These are phyloP conservation scores for Hippolais icterina DNA, from an alignment of 2,113 vertebrate species.

Conservation along the genomic window DNA sequence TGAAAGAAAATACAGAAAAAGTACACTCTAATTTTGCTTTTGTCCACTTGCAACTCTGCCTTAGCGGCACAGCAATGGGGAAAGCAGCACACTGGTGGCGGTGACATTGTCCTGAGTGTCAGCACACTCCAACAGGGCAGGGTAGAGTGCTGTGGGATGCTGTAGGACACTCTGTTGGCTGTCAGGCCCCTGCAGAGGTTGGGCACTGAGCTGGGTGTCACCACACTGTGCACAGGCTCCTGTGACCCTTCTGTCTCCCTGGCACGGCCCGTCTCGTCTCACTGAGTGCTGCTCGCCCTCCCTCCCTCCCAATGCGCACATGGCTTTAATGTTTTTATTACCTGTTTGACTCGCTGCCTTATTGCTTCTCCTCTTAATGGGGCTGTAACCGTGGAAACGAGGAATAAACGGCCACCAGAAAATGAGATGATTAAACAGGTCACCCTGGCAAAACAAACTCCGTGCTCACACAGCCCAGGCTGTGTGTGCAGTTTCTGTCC, in stretches of 20 bases:
- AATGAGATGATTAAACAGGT: conserved; percentile 99
- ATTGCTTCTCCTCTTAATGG: conserved; percentile 99
- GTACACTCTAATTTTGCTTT: background rate
- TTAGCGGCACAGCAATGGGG: accelerated
- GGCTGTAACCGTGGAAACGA: conserved; percentile 99
- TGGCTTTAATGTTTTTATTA: conserved; percentile 99
- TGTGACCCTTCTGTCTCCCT: conserved; percentile 26
- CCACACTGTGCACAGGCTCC: background rate
- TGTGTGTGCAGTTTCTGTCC: conserved; percentile 78
- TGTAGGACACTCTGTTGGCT: background rate
- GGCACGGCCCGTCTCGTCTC: conserved; percentile 85
- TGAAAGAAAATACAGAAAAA: background rate
- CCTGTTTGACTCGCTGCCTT: conserved; percentile 99
- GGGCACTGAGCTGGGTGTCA: background rate
- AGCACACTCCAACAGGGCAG: accelerated
- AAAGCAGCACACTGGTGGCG: background rate
- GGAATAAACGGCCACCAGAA: conserved; percentile 99
- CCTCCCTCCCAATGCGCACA: conserved; percentile 88
- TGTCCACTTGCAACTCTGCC: background rate
- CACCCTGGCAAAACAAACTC: conserved; percentile 99
- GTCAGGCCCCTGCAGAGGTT: background rate
- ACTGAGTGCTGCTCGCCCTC: conserved; percentile 66
- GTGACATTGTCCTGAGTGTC: background rate
- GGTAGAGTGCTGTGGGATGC: background rate
- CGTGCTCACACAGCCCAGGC: conserved; percentile 81